Evolutionary conservation across 64 coral and sea anemone species (phyloP).

Genomic region (Pocillopora damicornis): DNA sequence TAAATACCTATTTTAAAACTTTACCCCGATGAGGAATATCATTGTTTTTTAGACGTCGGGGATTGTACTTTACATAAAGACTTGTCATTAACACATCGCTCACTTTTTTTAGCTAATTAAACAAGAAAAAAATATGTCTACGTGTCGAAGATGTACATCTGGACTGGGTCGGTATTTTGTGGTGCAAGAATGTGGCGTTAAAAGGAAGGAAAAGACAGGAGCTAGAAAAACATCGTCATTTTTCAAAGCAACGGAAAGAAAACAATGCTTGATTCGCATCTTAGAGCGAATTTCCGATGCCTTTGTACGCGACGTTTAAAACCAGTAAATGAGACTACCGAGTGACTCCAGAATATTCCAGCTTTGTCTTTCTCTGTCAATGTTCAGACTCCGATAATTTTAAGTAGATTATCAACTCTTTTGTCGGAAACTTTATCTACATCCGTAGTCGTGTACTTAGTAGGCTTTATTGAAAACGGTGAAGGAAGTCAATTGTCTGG

Average conservation of each 20-base stretch:
- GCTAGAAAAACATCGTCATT: too few relatives aligned
- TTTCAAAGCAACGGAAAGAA: not conserved
- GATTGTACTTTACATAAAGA: too few relatives aligned
- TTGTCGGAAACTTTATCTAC: slow-evolving; percentile 17
- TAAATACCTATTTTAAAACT: too few relatives aligned
- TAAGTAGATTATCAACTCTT: slow-evolving; percentile 1
- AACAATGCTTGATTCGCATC: not conserved
- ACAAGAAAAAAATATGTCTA: not conserved
- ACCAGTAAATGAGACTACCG: not conserved
- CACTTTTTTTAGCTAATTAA: not conserved
- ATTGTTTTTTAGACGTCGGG: too few relatives aligned
- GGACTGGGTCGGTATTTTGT: not conserved
- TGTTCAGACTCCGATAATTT: not conserved
- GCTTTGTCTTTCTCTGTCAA: not conserved
- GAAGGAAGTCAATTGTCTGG: not conserved
- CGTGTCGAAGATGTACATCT: not conserved
- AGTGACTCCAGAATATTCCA: not conserved
- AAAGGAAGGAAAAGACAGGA: not conserved
- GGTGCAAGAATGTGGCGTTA: not conserved
- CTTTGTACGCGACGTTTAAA: not conserved
- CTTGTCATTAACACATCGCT: too few relatives aligned
- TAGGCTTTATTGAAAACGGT: not conserved
- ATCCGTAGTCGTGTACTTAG: not conserved
- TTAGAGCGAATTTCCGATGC: not conserved
- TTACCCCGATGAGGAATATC: too few relatives aligned